Evolutionary conservation across 2,797 vertebrate genomes (phyloP).

Genomic region (Diplodus puntazzo): DNA sequence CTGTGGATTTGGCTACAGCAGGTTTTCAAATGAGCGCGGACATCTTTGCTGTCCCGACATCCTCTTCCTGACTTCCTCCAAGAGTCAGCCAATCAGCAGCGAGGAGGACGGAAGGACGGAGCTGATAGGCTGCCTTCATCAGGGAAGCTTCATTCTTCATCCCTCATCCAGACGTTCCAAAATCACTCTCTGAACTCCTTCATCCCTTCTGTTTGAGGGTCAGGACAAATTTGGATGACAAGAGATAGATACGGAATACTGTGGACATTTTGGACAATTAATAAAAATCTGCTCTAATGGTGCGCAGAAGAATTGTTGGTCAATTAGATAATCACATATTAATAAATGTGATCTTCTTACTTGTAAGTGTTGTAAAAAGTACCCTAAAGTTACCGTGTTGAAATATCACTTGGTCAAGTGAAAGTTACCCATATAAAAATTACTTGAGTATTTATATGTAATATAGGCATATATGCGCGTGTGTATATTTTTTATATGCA

Average conservation of each 20-base stretch:
- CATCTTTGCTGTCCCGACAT: slow-evolving; percentile 91
- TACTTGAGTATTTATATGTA: no score
- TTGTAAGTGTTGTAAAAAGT: no score
- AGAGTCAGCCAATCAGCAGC: slow-evolving; percentile 70
- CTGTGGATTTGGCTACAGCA: slow-evolving; percentile 29
- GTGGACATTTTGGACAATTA: not conserved
- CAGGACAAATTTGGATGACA: not conserved
- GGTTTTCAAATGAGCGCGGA: slow-evolving; percentile 90
- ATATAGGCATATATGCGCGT: no score
- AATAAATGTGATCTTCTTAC: no score
- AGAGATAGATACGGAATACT: not conserved
- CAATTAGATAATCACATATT: no score
- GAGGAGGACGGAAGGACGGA: not conserved
- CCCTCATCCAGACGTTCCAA: not conserved
- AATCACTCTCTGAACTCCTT: not conserved
- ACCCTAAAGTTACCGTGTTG: no score
- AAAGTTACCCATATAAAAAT: no score
- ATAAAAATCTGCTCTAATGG: not conserved
- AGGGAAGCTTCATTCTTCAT: no score
- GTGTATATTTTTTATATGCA: no score
- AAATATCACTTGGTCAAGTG: no score
- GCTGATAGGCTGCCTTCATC: slow-evolving; percentile 28
- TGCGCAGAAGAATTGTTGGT: no score
- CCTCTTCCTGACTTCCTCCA: slow-evolving; percentile 69
- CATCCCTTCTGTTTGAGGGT: not conserved